Base-by-base conservation (phyloP, 2,797 vertebrate species). In the Tangara arthus region DNA sequence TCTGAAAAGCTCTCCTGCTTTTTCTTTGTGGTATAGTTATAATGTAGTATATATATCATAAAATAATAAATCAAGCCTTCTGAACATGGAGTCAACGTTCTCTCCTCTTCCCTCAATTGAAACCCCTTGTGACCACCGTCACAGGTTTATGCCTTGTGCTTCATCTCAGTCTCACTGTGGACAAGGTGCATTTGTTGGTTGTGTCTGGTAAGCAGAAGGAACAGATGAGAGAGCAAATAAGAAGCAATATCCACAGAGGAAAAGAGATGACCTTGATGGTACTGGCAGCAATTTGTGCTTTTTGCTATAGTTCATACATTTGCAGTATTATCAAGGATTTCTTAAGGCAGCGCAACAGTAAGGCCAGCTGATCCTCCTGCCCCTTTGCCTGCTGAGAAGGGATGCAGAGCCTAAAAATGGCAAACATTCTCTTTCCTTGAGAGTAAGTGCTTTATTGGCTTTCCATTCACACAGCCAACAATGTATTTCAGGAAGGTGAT, bases 121-220 rank as follows among this genome's bases (percentile, higher is more conserved):
- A 6, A 27, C 47, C 47, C 47, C 47, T 49, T 49, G 47, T 6
- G 47, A 49, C 6, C 26, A 49, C 47, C 1, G 2, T 49, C 26
- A 49, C 47, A 27, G 17, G 0, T 86, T 87, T 55, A 18, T 4
- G 3, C 27, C 34, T 50, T 24, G 52, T 6, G 32, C 39, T 93
- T 79, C 57, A 34, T 24, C 35, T 57, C 34, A 3, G 15, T 15
- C 35, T 80, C 19, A 1, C 28, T 28, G 18, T 13, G 21, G 20
- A 11, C 0, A 1, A 22, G 1, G 2, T 12, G 1, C 3, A 5
- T 44, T 73, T 84, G 32, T 47, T 60, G 19, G 13, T 65, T 1
- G 1, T 42, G 32, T 28, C 37, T 84, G 66, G 19, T 9, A 24
- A 44, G 53, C 22, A 23, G 39, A 66, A 37, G 56, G 70, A 71